Evolutionary conservation across 2,113 vertebrate species (phyloP).

Genomic region (Notechis scutatus): DNA sequence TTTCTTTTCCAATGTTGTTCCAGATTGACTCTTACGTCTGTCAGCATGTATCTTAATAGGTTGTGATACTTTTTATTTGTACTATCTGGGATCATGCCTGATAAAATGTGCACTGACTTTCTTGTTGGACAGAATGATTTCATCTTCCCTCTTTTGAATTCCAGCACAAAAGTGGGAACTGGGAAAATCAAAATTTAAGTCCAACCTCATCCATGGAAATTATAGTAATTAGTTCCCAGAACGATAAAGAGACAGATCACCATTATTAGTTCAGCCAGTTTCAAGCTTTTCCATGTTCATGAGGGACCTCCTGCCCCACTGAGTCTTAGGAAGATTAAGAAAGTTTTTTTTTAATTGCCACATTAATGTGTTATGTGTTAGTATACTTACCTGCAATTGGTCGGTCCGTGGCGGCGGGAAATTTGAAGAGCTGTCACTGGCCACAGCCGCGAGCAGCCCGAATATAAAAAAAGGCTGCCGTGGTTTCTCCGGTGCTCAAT

Average conservation of each 20-base stretch:
- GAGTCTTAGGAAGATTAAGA: background rate
- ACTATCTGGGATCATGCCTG: background rate
- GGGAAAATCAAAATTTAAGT: background rate
- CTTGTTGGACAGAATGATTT: background rate
- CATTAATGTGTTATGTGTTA: too few species aligned
- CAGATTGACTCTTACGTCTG: background rate
- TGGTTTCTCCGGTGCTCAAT: too few species aligned
- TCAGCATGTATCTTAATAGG: background rate
- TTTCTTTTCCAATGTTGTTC: background rate
- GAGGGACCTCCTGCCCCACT: background rate
- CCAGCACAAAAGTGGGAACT: background rate
- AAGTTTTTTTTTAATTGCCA: background rate
- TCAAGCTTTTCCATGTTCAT: background rate
- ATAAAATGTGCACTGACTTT: background rate
- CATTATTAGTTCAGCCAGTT: background rate
- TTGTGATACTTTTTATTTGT: background rate
- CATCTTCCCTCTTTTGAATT: background rate
- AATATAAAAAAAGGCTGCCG: too few species aligned
- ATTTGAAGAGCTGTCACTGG: too few species aligned
- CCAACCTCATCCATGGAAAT: background rate
- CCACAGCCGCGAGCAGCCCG: too few species aligned
- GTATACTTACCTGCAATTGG: too few species aligned
- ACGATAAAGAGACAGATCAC: background rate
- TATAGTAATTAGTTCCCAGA: background rate
- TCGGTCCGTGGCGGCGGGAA: too few species aligned